Conservation (phyloP, 2,113 vertebrate species). For the Gadus macrocephalus region DNA sequence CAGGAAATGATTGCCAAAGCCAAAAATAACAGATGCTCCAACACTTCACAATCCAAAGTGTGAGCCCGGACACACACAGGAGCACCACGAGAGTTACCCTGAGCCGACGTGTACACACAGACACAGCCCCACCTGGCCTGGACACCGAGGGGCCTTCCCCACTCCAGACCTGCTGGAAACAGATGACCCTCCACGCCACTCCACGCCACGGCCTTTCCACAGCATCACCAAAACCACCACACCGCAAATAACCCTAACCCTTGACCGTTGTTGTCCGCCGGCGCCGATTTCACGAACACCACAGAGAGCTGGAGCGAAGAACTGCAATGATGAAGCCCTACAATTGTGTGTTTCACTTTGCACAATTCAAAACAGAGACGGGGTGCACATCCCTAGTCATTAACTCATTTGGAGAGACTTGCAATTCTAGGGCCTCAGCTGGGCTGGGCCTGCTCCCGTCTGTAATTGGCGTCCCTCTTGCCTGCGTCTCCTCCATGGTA, state of each 20-base stretch:
- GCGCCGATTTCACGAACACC: too few relatives aligned
- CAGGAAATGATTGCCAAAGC: not conserved
- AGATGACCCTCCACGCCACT: slow-evolving; percentile 31
- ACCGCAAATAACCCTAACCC: not conserved
- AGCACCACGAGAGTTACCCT: too few relatives aligned
- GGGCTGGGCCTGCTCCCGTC: not conserved
- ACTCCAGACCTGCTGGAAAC: slow-evolving; percentile 38
- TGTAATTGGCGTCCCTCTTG: slow-evolving; percentile 36
- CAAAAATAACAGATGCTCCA: slow-evolving; percentile 21
- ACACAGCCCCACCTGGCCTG: slow-evolving; percentile 31
- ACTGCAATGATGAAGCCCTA: too few relatives aligned
- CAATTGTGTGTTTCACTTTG: too few relatives aligned
- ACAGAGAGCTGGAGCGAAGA: too few relatives aligned
- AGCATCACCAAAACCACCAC: not conserved
- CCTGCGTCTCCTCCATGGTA: slow-evolving; percentile 4
- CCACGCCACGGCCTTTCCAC: not conserved
- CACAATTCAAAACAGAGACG: too few relatives aligned
- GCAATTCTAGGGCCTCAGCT: too few relatives aligned
- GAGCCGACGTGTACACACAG: too few relatives aligned
- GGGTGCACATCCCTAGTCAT: too few relatives aligned
- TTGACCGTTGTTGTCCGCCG: too few relatives aligned
- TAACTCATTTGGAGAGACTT: too few relatives aligned
- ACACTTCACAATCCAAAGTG: slow-evolving; percentile 18
- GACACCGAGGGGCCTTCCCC: slow-evolving; percentile 35
- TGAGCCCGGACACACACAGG: not conserved